phyloP scores from a whole-genome alignment of 1,140 invertebrate genomes.

The Psilanteris sp. region DNA sequence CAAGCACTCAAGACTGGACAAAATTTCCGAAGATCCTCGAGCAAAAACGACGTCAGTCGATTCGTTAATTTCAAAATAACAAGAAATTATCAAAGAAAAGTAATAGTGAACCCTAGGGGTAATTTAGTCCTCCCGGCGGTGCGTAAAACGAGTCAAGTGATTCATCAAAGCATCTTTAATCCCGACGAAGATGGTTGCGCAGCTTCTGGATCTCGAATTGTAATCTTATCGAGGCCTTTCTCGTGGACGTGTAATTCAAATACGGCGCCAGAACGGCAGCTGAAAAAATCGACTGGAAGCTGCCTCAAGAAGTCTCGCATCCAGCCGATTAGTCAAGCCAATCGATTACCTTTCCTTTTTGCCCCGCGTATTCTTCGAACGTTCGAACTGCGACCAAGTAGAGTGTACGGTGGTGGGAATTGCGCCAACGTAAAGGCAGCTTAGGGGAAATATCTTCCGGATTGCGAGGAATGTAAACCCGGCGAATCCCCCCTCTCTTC shows the following conservation, averaged over 20 bases:
- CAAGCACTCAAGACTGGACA: conserved; percentile 3
- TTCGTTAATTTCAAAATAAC: conserved; percentile 46
- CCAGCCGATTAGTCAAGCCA: conserved; percentile 58
- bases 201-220: conserved; percentile 27
- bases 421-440: conserved; percentile 8
- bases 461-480: conserved; percentile 64
- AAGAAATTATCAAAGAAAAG: conserved; percentile 42
- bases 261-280: conserved; percentile 3
- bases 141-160: conserved; percentile 21
- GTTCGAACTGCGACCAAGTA: conserved; percentile 17
- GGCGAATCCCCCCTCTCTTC: not conserved
- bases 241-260: conserved; percentile 43
- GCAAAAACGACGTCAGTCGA: conserved; percentile 20
- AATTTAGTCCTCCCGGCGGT: conserved; percentile 13
- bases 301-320: conserved; percentile 50
- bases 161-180: conserved; percentile 57
- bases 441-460: conserved; percentile 39
- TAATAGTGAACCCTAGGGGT: conserved; percentile 4
- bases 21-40: not conserved
- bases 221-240: conserved; percentile 45
- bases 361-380: conserved; percentile 31
- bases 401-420: conserved; percentile 2
- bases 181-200: conserved; percentile 25
- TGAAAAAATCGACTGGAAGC: conserved; percentile 52
- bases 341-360: conserved; percentile 53